Evolutionary conservation across 1,140 invertebrate species (phyloP).

Genomic region (Saxidomus purpurata): DNA sequence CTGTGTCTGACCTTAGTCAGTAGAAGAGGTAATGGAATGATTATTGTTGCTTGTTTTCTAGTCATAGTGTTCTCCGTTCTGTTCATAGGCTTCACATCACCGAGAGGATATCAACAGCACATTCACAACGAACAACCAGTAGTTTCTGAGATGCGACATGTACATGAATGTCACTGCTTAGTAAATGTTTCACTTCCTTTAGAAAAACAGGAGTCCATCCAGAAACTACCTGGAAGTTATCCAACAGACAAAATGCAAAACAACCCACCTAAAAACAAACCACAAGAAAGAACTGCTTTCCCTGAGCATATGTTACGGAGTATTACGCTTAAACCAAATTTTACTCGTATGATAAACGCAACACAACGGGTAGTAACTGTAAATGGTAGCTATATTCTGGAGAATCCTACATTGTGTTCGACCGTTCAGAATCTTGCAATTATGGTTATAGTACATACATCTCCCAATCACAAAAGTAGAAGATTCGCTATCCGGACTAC

Average conservation of each 20-base stretch:
- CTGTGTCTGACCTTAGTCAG: no score
- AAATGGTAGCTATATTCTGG: slow-evolving; percentile 69
- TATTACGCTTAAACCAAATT: slow-evolving; percentile 16
- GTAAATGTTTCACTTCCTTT: background rate
- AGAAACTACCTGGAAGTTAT: background rate
- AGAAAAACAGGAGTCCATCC: background rate
- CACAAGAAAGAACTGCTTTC: background rate
- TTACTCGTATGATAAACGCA: background rate
- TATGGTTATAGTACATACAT: slow-evolving; percentile 78
- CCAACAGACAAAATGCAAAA: background rate
- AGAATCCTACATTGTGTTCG: slow-evolving; percentile 73
- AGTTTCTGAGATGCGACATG: background rate
- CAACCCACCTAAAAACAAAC: background rate
- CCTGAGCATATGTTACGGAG: background rate
- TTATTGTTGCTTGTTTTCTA: no score
- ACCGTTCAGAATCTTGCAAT: slow-evolving; percentile 65
- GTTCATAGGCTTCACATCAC: no score
- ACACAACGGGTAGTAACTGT: background rate
- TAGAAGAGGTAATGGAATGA: no score
- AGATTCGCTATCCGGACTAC: slow-evolving; percentile 79
- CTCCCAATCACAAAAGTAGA: slow-evolving; percentile 75
- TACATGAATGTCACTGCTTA: background rate
- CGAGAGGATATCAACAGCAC: no score
- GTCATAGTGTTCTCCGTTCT: no score
- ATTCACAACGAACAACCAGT: background rate